phyloP scores from a whole-genome alignment of 2,888 invertebrate genomes.

The Acrobasis repandana region DNA sequence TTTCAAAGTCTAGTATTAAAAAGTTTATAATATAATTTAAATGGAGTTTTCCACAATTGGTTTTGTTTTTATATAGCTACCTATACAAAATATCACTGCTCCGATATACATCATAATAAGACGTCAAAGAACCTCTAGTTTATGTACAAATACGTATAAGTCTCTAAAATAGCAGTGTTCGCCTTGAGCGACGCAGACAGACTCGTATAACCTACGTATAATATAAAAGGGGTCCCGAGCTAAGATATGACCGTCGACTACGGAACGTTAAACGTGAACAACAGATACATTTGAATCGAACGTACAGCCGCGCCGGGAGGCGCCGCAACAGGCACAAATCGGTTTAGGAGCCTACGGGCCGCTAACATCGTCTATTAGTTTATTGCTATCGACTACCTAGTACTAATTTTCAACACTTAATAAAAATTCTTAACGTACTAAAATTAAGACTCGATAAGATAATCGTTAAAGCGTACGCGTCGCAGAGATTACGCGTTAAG shows the following conservation, averaged over 20 bases:
- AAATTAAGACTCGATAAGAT: constrained; percentile 49
- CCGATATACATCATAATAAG: constrained; percentile 65
- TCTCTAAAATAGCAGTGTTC: constrained; percentile 64
- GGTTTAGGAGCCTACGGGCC: constrained; percentile 56
- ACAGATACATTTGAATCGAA: constrained; percentile 46
- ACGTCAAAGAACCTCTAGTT: constrained; percentile 52
- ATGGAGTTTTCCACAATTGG: constrained; percentile 40
- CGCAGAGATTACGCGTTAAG: constrained; percentile 50
- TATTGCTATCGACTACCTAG: constrained; percentile 70
- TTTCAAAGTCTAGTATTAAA: constrained; percentile 55
- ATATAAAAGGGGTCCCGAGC: constrained; percentile 49
- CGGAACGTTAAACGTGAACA: constrained; percentile 36
- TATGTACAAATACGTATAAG: constrained; percentile 70
- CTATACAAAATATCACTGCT: constrained; percentile 78
- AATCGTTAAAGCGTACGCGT: constrained; percentile 43
- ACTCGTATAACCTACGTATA: constrained; percentile 45
- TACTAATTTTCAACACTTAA: constrained; percentile 70
- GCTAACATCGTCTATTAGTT: constrained; percentile 47
- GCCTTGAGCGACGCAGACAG: constrained; percentile 46
- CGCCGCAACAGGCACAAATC: constrained; percentile 58
- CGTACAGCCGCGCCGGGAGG: constrained; percentile 39
- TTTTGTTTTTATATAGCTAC: constrained; percentile 53
- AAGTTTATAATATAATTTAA: constrained; percentile 46
- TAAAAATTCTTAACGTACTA: constrained; percentile 56
- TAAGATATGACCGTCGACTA: constrained; percentile 32